Evolutionary conservation across 2,888 invertebrate genomes (phyloP), one percentile per base, ranked within the genome.

Genomic region (Cephus spinipes): DNA sequence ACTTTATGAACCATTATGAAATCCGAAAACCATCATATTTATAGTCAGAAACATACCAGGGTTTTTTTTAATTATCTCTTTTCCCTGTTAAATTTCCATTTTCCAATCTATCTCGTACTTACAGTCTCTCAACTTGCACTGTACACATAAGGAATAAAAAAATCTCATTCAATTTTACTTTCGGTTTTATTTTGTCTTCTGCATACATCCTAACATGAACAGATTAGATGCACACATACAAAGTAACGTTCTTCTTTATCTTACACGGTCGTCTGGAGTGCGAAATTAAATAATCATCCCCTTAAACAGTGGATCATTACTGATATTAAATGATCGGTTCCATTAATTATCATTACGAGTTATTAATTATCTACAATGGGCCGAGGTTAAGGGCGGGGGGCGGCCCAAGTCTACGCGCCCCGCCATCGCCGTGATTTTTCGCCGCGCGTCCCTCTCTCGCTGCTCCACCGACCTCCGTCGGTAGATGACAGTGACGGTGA

Each of bases 371-470:
- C 91, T 91, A 91, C 91, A 91, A 91, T 87, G 91, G 91, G 91
- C 91, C 91, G 90, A 90, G 88, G 89, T 85, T 89, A 89, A 89
- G 90, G 90, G 91, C 90, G 89, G 90, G 91, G 89, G 90, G 90
- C 90, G 90, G 91, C 91, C 91, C 91, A 91, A 83, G 91, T 91
- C 91, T 91, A 91, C 91, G 87, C 89, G 88, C 89, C 91, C 91
- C 91, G 91, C 91, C 90, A 88, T 91, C 91, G 90, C 89, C 91
- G 91, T 90, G 80, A 85, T 87, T 82, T 87, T 89, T 87, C 87
- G 90, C 87, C 90, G 91, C 91, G 90, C 91, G 90, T 91, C 89
- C 89, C 85, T 86, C 69, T 69, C 71, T 71, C 71, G 71, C 71
- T 71, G 71, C 71, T 71, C 33, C 33, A 74, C 55, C 79, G 71